A percentile compares a stretch with the other conserved stretches of the same genome.
Evolutionary conservation across 2,888 invertebrate species (phyloP).

Genomic region (Drosophila algonquin): DNA sequence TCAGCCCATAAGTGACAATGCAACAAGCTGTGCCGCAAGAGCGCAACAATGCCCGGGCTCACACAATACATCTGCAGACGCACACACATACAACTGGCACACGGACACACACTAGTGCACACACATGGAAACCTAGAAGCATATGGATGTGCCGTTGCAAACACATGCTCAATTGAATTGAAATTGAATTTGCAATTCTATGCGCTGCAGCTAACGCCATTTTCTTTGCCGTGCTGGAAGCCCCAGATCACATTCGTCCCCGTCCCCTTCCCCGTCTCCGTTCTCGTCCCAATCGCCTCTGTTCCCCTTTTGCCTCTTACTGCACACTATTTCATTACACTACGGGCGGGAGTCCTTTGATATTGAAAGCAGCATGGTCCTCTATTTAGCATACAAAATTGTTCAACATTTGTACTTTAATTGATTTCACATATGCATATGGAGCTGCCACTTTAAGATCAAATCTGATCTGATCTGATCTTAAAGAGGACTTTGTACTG

Average conservation of each 20-base stretch:
- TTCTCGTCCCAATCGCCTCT: constrained; percentile 27
- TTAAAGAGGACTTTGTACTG: no score
- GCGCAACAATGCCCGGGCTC: constrained; percentile 58
- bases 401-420: no score
- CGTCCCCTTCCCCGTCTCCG: neutral
- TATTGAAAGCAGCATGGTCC: constrained; percentile 14
- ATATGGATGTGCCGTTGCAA: constrained; percentile 68
- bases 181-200: constrained; percentile 79
- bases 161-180: constrained; percentile 79
- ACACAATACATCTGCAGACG: constrained; percentile 31
- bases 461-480: no score
- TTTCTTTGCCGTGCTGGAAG: constrained; percentile 65
- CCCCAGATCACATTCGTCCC: constrained; percentile 34
- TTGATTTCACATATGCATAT: no score
- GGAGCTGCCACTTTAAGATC: no score
- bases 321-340: neutral
- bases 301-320: neutral
- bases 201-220: constrained; percentile 71
- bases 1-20: constrained; percentile 64
- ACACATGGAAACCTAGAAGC: constrained; percentile 38
- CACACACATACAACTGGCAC: constrained; percentile 23
- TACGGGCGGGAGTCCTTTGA: constrained; percentile 21
- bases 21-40: constrained; percentile 67
- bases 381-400: no score
- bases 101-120: neutral